Evolutionary conservation across 2,888 invertebrate genomes (phyloP).

Genomic region (Nipponacmea schrenckii): DNA sequence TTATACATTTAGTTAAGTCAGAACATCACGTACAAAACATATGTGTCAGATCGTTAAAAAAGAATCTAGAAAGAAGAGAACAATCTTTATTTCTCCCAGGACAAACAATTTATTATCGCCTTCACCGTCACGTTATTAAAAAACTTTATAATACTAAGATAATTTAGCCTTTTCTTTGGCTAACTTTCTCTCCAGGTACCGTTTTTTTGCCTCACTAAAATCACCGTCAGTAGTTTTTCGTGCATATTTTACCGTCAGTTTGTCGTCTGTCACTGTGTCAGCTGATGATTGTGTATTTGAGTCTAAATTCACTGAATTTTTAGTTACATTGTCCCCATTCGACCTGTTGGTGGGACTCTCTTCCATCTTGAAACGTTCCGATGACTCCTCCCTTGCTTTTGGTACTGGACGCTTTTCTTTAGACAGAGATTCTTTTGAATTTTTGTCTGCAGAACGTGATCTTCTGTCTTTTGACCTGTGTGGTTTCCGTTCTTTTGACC

Average conservation of each 20-base stretch:
- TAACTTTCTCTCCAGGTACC: constrained; percentile 49
- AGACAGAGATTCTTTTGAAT: background rate
- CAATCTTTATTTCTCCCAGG: too few relatives aligned
- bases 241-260: constrained; percentile 38
- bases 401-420: constrained; percentile 14
- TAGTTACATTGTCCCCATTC: background rate
- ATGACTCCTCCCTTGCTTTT: constrained; percentile 18
- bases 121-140: too few relatives aligned
- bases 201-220: constrained; percentile 43
- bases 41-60: too few relatives aligned
- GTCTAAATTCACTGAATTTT: constrained; percentile 10
- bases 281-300: background rate
- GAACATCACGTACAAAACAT: too few relatives aligned
- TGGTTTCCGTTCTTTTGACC: constrained; percentile 9
- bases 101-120: too few relatives aligned
- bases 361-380: background rate
- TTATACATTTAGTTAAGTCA: too few relatives aligned
- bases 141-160: background rate
- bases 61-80: too few relatives aligned
- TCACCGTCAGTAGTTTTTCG: constrained; percentile 41
- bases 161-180: constrained; percentile 30
- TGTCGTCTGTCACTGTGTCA: constrained; percentile 10
- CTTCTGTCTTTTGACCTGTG: background rate
- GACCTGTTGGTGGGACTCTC: background rate
- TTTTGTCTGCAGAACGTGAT: background rate